These are phyloP conservation scores for Meiosimyza decipiens DNA, from an alignment of 2,888 invertebrate genomes.

Conservation along the genomic window DNA sequence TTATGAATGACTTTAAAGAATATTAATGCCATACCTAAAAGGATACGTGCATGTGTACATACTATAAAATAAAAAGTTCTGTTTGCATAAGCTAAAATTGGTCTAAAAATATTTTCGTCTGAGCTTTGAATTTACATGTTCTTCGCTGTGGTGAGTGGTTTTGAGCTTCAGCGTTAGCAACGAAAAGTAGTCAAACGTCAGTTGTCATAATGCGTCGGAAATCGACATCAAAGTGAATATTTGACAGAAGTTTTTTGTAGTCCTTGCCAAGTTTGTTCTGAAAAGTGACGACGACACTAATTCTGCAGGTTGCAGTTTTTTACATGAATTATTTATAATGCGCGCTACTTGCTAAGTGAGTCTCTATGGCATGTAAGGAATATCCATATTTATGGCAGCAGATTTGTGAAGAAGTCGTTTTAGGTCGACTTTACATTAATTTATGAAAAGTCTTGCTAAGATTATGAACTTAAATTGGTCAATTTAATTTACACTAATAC, in stretches of 20 bases:
- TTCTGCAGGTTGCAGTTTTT: constrained; percentile 20
- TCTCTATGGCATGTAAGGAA: neutral
- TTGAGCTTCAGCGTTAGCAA: neutral
- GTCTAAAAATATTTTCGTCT: constrained; percentile 7
- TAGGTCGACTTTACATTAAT: too few relatives aligned
- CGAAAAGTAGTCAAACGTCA: too few relatives aligned
- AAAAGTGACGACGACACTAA: constrained; percentile 20
- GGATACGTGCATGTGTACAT: too few relatives aligned
- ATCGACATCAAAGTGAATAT: constrained; percentile 30
- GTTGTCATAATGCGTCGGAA: constrained; percentile 1
- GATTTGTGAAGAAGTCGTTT: too few relatives aligned
- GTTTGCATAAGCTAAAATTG: neutral
- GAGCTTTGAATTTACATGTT: constrained; percentile 5
- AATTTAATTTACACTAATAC: too few relatives aligned
- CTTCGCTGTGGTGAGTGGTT: neutral
- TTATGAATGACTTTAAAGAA: too few relatives aligned
- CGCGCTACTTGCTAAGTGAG: neutral
- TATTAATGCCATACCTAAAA: too few relatives aligned
- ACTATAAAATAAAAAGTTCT: too few relatives aligned
- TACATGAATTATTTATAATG: constrained; percentile 30
- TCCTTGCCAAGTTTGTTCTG: neutral
- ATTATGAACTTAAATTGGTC: too few relatives aligned
- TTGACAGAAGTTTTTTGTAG: constrained; percentile 11
- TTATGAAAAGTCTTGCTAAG: too few relatives aligned
- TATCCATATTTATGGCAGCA: too few relatives aligned